phyloP scores from a whole-genome alignment of 2,113 vertebrate genomes.

The Plecturocebus donacophilus region DNA sequence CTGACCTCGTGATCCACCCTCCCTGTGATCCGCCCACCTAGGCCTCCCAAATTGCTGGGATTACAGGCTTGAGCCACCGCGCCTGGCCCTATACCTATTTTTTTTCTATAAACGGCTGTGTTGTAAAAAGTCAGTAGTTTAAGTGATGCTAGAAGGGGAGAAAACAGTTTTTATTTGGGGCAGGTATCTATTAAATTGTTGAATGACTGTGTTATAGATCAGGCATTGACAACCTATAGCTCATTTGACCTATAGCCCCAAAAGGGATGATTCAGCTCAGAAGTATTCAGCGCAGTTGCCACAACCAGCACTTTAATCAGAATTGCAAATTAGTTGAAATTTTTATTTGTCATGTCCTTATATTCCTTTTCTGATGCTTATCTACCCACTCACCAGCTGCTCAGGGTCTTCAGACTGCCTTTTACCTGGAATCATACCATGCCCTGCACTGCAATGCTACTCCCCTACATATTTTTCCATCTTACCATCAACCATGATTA shows the following conservation, averaged over 20 bases:
- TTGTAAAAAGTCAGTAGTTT: not conserved
- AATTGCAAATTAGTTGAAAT: not conserved
- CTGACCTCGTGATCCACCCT: no score
- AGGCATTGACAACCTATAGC: not conserved
- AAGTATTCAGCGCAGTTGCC: not conserved
- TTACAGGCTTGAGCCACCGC: not conserved
- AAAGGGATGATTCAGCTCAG: not conserved
- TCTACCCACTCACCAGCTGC: not conserved
- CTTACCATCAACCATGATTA: not conserved
- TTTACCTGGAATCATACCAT: not conserved
- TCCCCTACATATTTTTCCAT: rapidly evolving
- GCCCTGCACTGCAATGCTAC: not conserved
- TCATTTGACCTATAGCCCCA: not conserved
- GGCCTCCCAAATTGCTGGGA: no score
- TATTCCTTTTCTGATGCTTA: not conserved
- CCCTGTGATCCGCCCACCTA: no score
- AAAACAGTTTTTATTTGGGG: not conserved
- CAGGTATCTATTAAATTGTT: not conserved
- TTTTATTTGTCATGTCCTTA: not conserved
- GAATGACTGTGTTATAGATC: not conserved
- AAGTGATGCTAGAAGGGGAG: not conserved
- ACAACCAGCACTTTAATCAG: not conserved
- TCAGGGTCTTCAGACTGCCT: not conserved
- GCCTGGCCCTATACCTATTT: not conserved
- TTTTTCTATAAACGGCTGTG: not conserved